A percentile compares a stretch with the other conserved stretches of the same genome.
phyloP scores from a whole-genome alignment of 2,888 invertebrate species.

The Hylaea fasciaria region DNA sequence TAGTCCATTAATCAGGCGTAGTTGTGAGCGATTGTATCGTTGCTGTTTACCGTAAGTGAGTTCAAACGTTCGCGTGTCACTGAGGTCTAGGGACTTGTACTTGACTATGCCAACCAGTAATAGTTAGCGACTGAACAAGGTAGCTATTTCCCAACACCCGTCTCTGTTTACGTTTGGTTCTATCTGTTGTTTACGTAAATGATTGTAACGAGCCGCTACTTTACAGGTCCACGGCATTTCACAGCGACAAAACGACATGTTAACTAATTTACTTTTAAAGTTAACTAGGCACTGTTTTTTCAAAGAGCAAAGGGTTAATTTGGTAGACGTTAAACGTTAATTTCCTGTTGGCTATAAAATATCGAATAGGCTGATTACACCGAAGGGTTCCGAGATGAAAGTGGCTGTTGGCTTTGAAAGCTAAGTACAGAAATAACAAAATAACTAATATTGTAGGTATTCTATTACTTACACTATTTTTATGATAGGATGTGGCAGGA shows the following conservation, averaged over 20 bases:
- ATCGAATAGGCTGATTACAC: too few relatives aligned
- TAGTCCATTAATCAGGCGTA: conserved; percentile 28
- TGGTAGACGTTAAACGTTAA: conserved; percentile 20
- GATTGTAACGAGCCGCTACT: conserved; percentile 49
- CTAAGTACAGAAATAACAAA: too few relatives aligned
- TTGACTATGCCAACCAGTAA: conserved; percentile 34
- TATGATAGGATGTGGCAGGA: too few relatives aligned
- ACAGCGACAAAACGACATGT: conserved; percentile 37
- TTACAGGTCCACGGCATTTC: conserved; percentile 36
- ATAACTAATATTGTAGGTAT: too few relatives aligned
- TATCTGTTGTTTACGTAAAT: conserved; percentile 57
- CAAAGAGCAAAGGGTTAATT: conserved; percentile 23
- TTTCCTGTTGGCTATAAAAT: conserved; percentile 10
- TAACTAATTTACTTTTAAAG: conserved; percentile 48
- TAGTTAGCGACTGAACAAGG: conserved; percentile 56
- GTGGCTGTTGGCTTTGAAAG: too few relatives aligned
- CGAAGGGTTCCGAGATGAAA: too few relatives aligned
- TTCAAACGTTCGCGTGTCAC: conserved; percentile 65
- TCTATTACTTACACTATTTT: too few relatives aligned
- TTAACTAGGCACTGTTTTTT: conserved; percentile 32
- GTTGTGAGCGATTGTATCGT: conserved; percentile 47
- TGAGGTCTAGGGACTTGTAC: conserved; percentile 48
- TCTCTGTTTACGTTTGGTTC: conserved; percentile 52
- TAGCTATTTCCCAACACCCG: conserved; percentile 55
- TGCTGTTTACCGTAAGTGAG: conserved; percentile 61